phyloP scores from a whole-genome alignment of 2,797 vertebrate genomes.

The Tokudaia muenninki region DNA sequence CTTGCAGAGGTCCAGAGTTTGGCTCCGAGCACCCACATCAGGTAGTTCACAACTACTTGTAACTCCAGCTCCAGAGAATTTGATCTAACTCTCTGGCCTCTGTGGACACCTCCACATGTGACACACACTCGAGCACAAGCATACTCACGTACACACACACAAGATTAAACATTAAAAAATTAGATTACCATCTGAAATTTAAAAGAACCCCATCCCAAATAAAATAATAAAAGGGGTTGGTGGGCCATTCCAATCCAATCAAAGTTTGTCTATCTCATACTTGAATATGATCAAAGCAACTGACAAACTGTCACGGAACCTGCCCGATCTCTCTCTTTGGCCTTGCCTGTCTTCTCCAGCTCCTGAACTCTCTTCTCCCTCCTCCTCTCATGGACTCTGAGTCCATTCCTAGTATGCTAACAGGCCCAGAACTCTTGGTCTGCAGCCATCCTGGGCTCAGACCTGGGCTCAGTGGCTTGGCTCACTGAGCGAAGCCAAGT shows the following conservation, averaged over 20 bases:
- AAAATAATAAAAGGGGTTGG: background rate
- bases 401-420: constrained; percentile 3
- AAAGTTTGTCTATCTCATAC: constrained; percentile 54
- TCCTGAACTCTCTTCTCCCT: constrained; percentile 31
- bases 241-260: constrained; percentile 26
- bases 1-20: background rate
- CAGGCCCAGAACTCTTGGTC: background rate
- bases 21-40: background rate
- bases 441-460: background rate
- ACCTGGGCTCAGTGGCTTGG: too few species aligned
- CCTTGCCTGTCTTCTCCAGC: constrained; percentile 9
- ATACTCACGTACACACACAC: background rate
- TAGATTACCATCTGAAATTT: background rate
- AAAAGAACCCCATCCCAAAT: background rate
- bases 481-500: constrained; percentile 8
- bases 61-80: background rate
- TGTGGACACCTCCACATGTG: background rate
- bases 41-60: background rate
- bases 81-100: background rate
- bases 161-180: constrained; percentile 1
- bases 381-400: constrained; percentile 13
- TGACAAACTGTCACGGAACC: constrained; percentile 84
- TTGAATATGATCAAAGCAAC: constrained; percentile 75
- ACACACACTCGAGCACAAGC: background rate
- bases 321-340: constrained; percentile 42